Base-by-base conservation (phyloP, 2,888 invertebrate species). In the Drosophila fungiperda region DNA sequence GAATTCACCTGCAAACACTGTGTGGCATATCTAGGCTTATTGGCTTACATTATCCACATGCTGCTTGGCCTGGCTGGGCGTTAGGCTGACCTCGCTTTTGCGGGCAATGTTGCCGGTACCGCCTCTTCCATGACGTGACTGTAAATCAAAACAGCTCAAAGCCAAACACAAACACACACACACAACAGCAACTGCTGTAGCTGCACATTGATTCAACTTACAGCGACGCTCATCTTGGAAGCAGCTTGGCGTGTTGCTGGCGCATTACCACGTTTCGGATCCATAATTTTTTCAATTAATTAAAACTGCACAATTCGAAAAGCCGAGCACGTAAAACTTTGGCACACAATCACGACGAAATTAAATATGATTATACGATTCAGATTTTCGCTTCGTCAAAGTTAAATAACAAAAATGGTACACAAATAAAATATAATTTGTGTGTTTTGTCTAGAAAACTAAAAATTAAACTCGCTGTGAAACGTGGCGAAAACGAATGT, bases 41-140 rank as follows among this genome's bases (percentile, higher is more conserved):
- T 12, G 20, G 62, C 91, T 90, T 87, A 91, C 91, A 68, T 86
- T 90, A 0, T 84, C 68, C 35, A 73, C 79, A 35, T 80, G 69
- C 49, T 88, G 87, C 33, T 78, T 70, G 76, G 74, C 62, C 74
- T 92, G 92, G 58, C 92, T 92, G 52, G 91, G 90, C 4, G 92
- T 90, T 33, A 92, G 78, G 73, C 92, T 92, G 15, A 90, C 76
- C 68, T 91, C 89, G 68, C 92, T 92, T 69, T 89, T 92, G 74
- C 83, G 87, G 8, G 55, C 61, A 54, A 50, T 50, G 23, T 52
- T 59, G 17, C 50, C 49, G 11, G 40, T 49, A 17, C 58, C 38
- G 9, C 59, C 49, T 8, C 57, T 40, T 11, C 36, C 55, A 17
- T 83, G 80, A 45, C 86, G 80, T 68, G 88, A 82, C 86, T 86